These are phyloP conservation scores for Thymelicus acteon DNA, from an alignment of 2,888 invertebrate species.

Conservation along the genomic window DNA sequence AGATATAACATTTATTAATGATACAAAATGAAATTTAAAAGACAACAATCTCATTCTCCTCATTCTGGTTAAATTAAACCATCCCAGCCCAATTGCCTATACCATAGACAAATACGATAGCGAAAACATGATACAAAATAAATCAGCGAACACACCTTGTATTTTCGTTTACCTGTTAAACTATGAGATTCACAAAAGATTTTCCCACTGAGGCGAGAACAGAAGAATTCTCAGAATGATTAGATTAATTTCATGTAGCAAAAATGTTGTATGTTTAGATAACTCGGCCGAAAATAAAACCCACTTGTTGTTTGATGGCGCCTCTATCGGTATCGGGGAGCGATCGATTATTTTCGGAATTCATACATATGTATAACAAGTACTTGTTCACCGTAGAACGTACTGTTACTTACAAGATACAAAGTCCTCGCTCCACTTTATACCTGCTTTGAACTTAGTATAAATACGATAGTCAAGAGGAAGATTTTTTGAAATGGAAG, in stretches of 20 bases:
- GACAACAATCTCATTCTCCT: no score
- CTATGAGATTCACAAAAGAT: conserved; percentile 10
- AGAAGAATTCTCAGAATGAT: conserved; percentile 37
- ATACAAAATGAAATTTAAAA: no score
- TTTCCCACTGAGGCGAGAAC: background rate
- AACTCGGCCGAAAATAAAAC: conserved; percentile 59
- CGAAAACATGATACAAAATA: no score
- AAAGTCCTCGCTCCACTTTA: background rate
- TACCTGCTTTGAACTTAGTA: background rate
- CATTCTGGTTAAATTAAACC: no score
- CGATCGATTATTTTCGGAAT: conserved; percentile 18
- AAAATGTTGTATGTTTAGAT: conserved; percentile 55
- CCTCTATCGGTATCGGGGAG: conserved; percentile 11
- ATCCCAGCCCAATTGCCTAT: no score
- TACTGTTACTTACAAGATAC: background rate
- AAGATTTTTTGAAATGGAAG: no score
- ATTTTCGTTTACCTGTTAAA: conserved; percentile 3
- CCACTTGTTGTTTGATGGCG: conserved; percentile 36
- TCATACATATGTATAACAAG: conserved; percentile 4
- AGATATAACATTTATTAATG: no score
- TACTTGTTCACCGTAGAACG: conserved; percentile 4
- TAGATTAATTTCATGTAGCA: conserved; percentile 20
- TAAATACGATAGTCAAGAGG: no score
- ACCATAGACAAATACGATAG: no score
- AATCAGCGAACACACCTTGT: conserved; percentile 12